A percentile compares a stretch with the other conserved stretches of the same genome.
These are phyloP conservation scores for Aleiodes testaceus DNA, from an alignment of 2,888 invertebrate species.

Conservation along the genomic window DNA sequence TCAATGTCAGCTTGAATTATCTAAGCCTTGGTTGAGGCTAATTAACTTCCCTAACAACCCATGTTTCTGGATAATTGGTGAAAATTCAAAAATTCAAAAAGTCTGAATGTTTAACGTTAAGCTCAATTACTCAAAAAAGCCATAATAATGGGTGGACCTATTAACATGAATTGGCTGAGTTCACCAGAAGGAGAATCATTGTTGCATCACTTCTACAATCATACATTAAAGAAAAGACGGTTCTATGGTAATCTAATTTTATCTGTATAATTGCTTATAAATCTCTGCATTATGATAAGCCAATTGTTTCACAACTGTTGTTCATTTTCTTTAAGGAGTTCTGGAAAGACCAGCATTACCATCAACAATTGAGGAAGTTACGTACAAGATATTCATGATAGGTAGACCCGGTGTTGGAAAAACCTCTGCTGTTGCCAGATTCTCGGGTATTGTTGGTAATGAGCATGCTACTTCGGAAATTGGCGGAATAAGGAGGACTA, in stretches of 20 bases:
- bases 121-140: background rate
- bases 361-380: conserved; percentile 74
- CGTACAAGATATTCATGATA: conserved; percentile 76
- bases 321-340: conserved; percentile 68
- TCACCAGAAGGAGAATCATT: conserved; percentile 63
- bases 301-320: background rate
- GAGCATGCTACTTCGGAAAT: conserved; percentile 70
- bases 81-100: too few relatives aligned
- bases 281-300: background rate
- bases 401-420: conserved; percentile 76
- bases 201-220: conserved; percentile 63
- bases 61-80: too few relatives aligned
- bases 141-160: conserved; percentile 53
- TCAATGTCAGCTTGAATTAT: too few relatives aligned
- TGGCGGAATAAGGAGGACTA: conserved; percentile 75
- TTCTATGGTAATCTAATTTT: conserved; percentile 57
- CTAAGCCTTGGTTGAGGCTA: too few relatives aligned
- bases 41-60: too few relatives aligned
- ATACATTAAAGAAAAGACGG: conserved; percentile 60
- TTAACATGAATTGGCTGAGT: conserved; percentile 64
- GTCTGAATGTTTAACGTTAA: too few relatives aligned
- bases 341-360: conserved; percentile 75
- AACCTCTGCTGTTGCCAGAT: conserved; percentile 74
- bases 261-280: background rate
- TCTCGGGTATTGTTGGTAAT: conserved; percentile 72